Evolutionary conservation across 2,797 vertebrate genomes (phyloP).

Genomic region (Pangasius macronema): DNA sequence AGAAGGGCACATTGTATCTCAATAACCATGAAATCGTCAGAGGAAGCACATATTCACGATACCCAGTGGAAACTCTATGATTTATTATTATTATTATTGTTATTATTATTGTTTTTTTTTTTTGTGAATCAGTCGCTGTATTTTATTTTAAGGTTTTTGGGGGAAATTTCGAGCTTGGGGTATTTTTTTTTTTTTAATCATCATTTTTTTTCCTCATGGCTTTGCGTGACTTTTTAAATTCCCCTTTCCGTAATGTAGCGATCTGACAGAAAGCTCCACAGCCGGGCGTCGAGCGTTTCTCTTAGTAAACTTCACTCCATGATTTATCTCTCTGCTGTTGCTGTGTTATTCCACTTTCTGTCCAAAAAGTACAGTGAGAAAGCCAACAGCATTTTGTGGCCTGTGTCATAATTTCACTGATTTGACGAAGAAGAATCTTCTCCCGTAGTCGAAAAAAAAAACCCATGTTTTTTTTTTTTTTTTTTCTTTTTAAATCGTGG

Average conservation of each 20-base stretch:
- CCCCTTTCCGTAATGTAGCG: background rate
- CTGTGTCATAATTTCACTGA: background rate
- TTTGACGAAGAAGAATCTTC: background rate
- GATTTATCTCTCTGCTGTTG: slow-evolving; percentile 4
- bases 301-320: slow-evolving; percentile 36
- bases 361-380: background rate
- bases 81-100: slow-evolving; percentile 31
- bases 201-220: slow-evolving; percentile 3
- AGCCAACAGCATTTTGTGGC: background rate
- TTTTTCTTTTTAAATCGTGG: background rate
- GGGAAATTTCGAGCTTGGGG: background rate
- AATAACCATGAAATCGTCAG: slow-evolving; percentile 59
- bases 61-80: slow-evolving; percentile 44
- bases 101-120: slow-evolving; percentile 14
- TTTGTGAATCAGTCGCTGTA: background rate
- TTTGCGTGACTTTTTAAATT: background rate
- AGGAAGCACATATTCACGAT: slow-evolving; percentile 58
- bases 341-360: slow-evolving; percentile 6
- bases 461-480: background rate
- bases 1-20: slow-evolving; percentile 70
- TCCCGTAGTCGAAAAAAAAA: background rate
- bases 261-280: slow-evolving; percentile 6
- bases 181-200: background rate
- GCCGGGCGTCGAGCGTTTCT: background rate
- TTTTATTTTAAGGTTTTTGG: slow-evolving; percentile 12